Base-by-base conservation (phyloP, 2,888 invertebrate species). In the Himalopsyche japonica region DNA sequence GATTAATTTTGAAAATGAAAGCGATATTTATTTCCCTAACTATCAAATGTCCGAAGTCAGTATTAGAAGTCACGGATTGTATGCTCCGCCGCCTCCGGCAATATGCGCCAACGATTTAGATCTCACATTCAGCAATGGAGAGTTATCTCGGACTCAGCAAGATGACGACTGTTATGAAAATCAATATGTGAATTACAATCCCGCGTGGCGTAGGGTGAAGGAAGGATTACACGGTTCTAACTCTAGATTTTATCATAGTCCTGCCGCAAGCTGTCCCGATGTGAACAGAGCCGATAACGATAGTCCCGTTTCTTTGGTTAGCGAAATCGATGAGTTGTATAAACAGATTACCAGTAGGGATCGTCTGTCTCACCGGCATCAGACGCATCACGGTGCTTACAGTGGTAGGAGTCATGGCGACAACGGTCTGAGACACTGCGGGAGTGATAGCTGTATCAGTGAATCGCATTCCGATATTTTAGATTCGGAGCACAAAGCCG, bases 321-420 rank as follows among this genome's bases (percentile, higher is more conserved):
- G 94, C 88, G 94, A 94, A 87, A 91, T 95, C 80, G 95, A 95
- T 88, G 95, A 95, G 88, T 90, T 95, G 10, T 95, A 95, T 89
- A 94, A 95, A 87, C 94, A 94, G 88, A 95, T 95, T 76, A 92
- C 93, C 20, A 91, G 94, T 87, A 88, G 91, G 84, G 90, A 91
- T 82, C 89, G 90, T 82, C 90, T 91, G 8, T 90, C 83, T 12
- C 70, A 82, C 24, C 81, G 91, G 87, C 88, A 89, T 79, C 88
- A 88, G 78, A 87, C 90, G 24, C 90, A 90, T 80, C 91, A 91
- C 8, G 88, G 88, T 49, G 90, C 89, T 15, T 85, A 91, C 64
- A 92, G 92, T 84, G 90, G 90, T 87, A 91, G 92, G 18, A 89
- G 91, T 86, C 91, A 90, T 82, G 91, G 92, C 89, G 92, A 92